Evolutionary conservation across 2,797 vertebrate species (phyloP), one percentile per base, ranked within the genome.

Genomic region (Coluber constrictor): DNA sequence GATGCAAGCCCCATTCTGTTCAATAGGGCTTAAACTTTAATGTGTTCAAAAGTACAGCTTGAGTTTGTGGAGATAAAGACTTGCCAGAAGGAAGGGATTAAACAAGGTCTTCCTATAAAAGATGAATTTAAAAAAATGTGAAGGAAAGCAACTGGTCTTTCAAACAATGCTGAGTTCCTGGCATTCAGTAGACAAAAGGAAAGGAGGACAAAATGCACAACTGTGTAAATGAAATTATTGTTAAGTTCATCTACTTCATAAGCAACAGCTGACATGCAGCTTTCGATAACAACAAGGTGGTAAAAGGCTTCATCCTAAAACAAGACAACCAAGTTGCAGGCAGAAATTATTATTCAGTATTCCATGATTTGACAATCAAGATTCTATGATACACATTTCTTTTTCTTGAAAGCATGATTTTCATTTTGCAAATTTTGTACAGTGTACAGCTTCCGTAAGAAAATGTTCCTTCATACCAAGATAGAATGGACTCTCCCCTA

Each of bases 151-250:
- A 56, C 12, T 89, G 60, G 47, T 25, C 55, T 70, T 89, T 32
- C 66, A 93, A 92, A 86, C 91, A 90, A 6, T 60, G 66, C 92
- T 93, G 92, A 96, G 93, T 95, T 96, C 79, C 20, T 97, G 94
- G 66, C 96, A 94, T 86, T 95, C 96, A 88, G 93, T 96, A 93
- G 23, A 27, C 11, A 90, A 93, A 95, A 1, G 27, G 27, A 37
- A 15, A 11, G 5, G 29, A 18, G 10, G 47, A 23, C 37, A 83
- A 83, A 83, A 47, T 47, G 23, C 20, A 54, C 94, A 93, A 94
- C 93, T 96, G 87, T 94, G 63, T 57, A 91, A 93, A 92, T 94
- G 93, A 93, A 95, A 95, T 90, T 70, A 23, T 18, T 90, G 87
- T 93, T 93, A 93, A 92, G 90, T 90, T 92, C 88, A 94, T 95